phyloP scores from a whole-genome alignment of 1,140 invertebrate species.

The Thereuonema tuberculata region DNA sequence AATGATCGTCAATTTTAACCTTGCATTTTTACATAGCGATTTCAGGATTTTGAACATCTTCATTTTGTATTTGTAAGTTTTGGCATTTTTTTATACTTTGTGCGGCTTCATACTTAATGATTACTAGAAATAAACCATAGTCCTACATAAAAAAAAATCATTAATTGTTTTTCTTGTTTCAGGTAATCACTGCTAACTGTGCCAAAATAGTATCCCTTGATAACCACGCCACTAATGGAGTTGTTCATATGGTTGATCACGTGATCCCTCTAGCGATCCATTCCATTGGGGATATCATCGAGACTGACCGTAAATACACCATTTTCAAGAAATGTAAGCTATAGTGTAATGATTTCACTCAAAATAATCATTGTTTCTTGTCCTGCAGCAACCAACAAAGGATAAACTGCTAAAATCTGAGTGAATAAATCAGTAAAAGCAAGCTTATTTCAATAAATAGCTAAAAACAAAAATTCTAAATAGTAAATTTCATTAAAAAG shows the following conservation, averaged over 20 bases:
- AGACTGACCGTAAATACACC: slow-evolving; percentile 35
- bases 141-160: slow-evolving; percentile 4
- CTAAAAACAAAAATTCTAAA: not conserved
- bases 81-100: too few species aligned
- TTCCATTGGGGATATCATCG: slow-evolving; percentile 34
- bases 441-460: not conserved
- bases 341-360: too few species aligned
- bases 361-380: too few species aligned
- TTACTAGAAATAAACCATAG: slow-evolving; percentile 6
- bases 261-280: slow-evolving; percentile 36
- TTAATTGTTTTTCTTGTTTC: slow-evolving; percentile 9
- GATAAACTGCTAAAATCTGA: not conserved
- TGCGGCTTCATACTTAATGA: too few species aligned
- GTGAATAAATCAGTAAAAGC: not conserved
- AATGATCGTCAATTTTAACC: too few species aligned
- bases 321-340: slow-evolving; percentile 35
- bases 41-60: too few species aligned
- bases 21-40: too few species aligned
- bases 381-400: not conserved
- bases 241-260: slow-evolving; percentile 40
- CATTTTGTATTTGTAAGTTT: too few species aligned
- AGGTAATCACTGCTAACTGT: slow-evolving; percentile 35
- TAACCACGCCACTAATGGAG: slow-evolving; percentile 37
- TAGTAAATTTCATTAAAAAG: not conserved
- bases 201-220: slow-evolving; percentile 28